Evolutionary conservation across 2,113 vertebrate species (phyloP).

Genomic region (Stomatorhinus ivindoensis): DNA sequence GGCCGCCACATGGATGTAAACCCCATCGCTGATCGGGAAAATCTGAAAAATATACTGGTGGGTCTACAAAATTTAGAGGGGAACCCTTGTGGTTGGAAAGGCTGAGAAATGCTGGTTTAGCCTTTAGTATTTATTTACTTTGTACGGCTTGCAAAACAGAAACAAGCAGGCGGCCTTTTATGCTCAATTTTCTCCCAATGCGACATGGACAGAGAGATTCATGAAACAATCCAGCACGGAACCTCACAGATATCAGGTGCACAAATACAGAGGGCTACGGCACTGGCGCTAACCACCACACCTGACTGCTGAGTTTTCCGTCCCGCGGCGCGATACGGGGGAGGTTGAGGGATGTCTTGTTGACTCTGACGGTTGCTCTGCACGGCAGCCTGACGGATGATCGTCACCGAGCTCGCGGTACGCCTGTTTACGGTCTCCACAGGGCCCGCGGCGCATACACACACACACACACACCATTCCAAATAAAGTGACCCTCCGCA

Average conservation of each 20-base stretch:
- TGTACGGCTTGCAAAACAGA: background rate
- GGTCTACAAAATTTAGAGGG: background rate
- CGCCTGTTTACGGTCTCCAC: background rate
- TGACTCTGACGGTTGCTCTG: background rate
- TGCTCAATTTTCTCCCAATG: background rate
- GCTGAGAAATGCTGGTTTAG: background rate
- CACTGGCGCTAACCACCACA: background rate
- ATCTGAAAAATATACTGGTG: background rate
- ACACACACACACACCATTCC: background rate
- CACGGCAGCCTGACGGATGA: background rate
- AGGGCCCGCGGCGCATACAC: background rate
- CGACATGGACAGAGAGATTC: background rate
- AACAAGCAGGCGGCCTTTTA: background rate
- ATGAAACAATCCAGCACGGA: background rate
- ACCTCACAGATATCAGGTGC: background rate
- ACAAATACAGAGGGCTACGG: background rate
- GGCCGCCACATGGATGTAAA: background rate
- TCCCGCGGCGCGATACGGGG: background rate
- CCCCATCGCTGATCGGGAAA: background rate
- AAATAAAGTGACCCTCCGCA: background rate
- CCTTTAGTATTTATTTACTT: slow-evolving; percentile 8
- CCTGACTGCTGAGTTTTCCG: background rate
- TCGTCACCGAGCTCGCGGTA: background rate
- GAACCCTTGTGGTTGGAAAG: background rate
- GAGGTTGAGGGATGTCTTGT: background rate